phyloP scores from a whole-genome alignment of 2,888 invertebrate genomes.

The Tridacna gigas region DNA sequence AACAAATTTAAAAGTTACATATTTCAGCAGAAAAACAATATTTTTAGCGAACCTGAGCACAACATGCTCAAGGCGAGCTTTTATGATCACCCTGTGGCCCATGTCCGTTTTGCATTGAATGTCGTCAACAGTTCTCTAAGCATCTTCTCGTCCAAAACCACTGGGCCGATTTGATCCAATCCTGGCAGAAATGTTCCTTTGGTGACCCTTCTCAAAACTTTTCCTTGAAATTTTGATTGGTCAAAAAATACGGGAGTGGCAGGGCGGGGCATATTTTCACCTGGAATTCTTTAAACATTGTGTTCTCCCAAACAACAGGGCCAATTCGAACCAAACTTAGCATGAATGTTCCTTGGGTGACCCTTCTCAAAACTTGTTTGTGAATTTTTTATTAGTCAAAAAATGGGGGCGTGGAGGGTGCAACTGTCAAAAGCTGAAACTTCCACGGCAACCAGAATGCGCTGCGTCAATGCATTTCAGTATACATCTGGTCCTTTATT shows the following conservation, averaged over 20 bases:
- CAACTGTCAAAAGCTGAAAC: too few relatives aligned
- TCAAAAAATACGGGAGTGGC: not conserved
- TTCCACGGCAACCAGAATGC: too few relatives aligned
- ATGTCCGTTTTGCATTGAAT: too few relatives aligned
- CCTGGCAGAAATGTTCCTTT: not conserved
- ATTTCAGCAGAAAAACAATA: too few relatives aligned
- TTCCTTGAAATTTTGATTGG: not conserved
- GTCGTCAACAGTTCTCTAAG: too few relatives aligned
- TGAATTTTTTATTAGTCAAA: conserved; percentile 9
- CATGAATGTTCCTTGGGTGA: conserved; percentile 18
- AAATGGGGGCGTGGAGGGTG: not conserved
- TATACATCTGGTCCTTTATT: too few relatives aligned
- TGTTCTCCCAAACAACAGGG: not conserved
- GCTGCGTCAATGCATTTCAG: too few relatives aligned
- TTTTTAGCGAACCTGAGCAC: too few relatives aligned
- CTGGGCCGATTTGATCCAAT: not conserved
- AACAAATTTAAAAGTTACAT: too few relatives aligned
- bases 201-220: not conserved
- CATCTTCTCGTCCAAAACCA: not conserved
- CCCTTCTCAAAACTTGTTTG: conserved; percentile 5
- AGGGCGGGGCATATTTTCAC: too few relatives aligned
- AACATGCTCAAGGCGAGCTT: too few relatives aligned
- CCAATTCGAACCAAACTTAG: conserved; percentile 1
- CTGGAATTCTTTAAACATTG: not conserved
- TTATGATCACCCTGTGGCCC: too few relatives aligned